Percentiles rank a stretch among this genome's conserved stretches.
These are phyloP conservation scores for Anabas testudineus DNA, from an alignment of 2,797 vertebrate species.

Conservation along the genomic window DNA sequence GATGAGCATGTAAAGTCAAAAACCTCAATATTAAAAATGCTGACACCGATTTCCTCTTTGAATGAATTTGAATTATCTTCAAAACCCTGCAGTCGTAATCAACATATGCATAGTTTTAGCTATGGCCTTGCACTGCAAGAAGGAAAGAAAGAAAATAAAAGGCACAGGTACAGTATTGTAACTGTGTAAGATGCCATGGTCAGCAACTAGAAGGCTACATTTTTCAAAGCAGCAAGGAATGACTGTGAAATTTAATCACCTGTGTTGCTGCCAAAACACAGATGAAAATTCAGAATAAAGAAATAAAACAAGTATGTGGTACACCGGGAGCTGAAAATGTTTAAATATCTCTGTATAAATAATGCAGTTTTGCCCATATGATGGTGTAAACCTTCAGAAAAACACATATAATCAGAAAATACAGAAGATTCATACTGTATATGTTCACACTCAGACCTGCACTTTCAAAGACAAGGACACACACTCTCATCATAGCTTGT, in stretches of 20 bases:
- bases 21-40: background rate
- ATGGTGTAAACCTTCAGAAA: slow-evolving; percentile 28
- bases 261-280: slow-evolving; percentile 69
- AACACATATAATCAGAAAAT: slow-evolving; percentile 21
- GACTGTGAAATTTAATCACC: slow-evolving; percentile 72
- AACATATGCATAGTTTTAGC: slow-evolving; percentile 4
- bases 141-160: slow-evolving; percentile 35
- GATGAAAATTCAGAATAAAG: slow-evolving; percentile 62
- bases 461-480: slow-evolving; percentile 15
- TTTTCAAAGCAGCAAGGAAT: slow-evolving; percentile 61
- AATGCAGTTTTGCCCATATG: slow-evolving; percentile 32
- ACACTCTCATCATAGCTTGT: background rate
- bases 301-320: slow-evolving; percentile 13
- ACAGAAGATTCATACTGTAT: background rate
- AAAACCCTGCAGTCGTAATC: background rate
- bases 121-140: background rate
- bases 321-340: slow-evolving; percentile 60
- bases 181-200: slow-evolving; percentile 53
- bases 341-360: slow-evolving; percentile 34
- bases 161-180: slow-evolving; percentile 39
- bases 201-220: slow-evolving; percentile 32
- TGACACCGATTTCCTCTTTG: background rate
- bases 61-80: background rate
- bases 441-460: slow-evolving; percentile 1
- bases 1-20: slow-evolving; percentile 4